Percentiles rank a stretch among this genome's conserved stretches.
Evolutionary conservation across 1,140 invertebrate species (phyloP).

Genomic region (Neodiprion fabricii): DNA sequence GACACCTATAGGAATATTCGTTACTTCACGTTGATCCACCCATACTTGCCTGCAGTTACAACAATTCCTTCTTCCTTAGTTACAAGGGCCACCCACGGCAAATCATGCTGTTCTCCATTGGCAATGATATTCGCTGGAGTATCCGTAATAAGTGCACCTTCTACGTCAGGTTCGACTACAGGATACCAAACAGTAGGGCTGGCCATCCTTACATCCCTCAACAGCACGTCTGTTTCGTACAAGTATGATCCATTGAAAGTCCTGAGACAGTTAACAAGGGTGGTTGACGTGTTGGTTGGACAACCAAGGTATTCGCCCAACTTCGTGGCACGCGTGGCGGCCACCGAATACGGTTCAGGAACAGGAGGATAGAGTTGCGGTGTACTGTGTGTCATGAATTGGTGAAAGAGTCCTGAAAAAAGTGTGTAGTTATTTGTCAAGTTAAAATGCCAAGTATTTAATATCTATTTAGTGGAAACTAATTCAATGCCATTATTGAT

Average conservation of each 20-base stretch:
- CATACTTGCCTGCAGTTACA: too few relatives aligned
- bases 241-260: not conserved
- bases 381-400: not conserved
- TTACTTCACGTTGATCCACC: not conserved
- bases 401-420: not conserved
- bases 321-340: not conserved
- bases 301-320: not conserved
- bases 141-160: not conserved
- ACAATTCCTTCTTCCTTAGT: too few relatives aligned
- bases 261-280: not conserved
- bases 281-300: not conserved
- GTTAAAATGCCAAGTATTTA: too few relatives aligned
- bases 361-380: not conserved
- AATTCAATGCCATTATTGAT: not conserved
- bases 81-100: not conserved
- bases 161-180: not conserved
- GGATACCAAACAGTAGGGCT: not conserved
- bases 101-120: not conserved
- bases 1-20: not conserved
- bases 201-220: not conserved
- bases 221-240: not conserved
- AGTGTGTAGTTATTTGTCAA: not conserved
- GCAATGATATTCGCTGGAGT: not conserved
- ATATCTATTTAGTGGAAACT: not conserved
- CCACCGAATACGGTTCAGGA: not conserved